These are phyloP conservation scores for Cinclus cinclus DNA, from an alignment of 2,113 vertebrate genomes.

Conservation along the genomic window DNA sequence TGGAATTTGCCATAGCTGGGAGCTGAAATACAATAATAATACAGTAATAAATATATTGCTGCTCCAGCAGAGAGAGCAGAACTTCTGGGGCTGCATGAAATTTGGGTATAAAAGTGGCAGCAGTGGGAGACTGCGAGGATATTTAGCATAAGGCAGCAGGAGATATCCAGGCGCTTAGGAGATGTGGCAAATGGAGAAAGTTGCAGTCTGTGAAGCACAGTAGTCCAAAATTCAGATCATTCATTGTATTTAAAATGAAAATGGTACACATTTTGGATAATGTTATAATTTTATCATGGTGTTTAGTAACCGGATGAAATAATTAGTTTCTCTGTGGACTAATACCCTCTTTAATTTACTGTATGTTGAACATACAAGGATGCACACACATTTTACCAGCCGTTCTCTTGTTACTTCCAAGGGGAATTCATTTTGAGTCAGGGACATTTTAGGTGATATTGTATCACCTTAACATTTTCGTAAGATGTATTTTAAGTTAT, in stretches of 20 bases:
- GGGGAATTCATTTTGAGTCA: not conserved
- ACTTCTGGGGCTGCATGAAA: constrained; percentile 26
- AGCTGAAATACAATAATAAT: constrained; percentile 52
- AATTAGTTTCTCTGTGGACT: constrained; percentile 2
- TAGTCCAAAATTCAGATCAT: not conserved
- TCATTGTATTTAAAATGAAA: not conserved
- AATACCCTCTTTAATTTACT: not conserved
- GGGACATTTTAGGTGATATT: not conserved
- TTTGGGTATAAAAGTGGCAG: constrained; percentile 47
- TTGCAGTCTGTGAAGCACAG: constrained; percentile 18
- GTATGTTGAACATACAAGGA: not conserved
- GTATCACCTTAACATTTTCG: not conserved
- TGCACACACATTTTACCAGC: not conserved
- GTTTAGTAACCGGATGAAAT: constrained; percentile 5
- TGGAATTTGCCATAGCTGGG: constrained; percentile 40
- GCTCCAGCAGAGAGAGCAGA: constrained; percentile 57
- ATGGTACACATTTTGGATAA: not conserved
- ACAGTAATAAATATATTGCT: constrained; percentile 54
- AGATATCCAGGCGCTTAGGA: constrained; percentile 1
- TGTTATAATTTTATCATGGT: not conserved
- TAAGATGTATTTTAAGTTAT: not conserved
- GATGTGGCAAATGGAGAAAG: not conserved
- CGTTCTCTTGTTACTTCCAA: not conserved
- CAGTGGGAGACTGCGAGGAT: constrained; percentile 44
- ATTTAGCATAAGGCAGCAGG: constrained; percentile 46